phyloP scores from a whole-genome alignment of 30 jellyfish, hydroid and myxozoan species.

The Sanderia malayensis region DNA sequence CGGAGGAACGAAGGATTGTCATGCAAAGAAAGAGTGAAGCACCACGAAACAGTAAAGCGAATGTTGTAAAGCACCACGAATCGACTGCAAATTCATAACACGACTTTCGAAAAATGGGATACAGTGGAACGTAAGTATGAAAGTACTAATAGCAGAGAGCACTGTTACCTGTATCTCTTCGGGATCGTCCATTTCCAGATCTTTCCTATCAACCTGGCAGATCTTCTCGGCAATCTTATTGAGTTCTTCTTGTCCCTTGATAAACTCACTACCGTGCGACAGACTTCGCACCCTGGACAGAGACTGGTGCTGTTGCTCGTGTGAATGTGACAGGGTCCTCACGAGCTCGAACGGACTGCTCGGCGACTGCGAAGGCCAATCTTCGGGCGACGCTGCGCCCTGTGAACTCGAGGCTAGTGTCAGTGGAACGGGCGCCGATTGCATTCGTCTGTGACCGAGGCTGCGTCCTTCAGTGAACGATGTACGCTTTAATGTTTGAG shows the following conservation, averaged over 20 bases:
- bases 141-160: too few species aligned
- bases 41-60: too few species aligned
- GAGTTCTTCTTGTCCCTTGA: conserved; percentile 65
- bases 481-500: not conserved
- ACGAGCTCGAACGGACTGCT: conserved; percentile 54
- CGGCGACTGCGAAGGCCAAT: conserved; percentile 22
- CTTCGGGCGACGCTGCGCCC: not conserved
- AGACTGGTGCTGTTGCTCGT: conserved; percentile 12
- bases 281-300: conserved; percentile 50
- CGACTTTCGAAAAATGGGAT: too few species aligned
- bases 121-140: too few species aligned
- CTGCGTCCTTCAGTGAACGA: conserved; percentile 22
- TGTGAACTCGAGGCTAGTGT: not conserved
- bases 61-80: too few species aligned
- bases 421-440: conserved; percentile 66
- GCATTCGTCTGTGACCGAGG: conserved; percentile 86
- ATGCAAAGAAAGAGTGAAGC: too few species aligned
- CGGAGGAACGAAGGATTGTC: too few species aligned
- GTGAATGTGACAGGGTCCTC: too few species aligned
- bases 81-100: too few species aligned
- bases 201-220: conserved; percentile 82
- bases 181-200: conserved; percentile 94
- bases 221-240: conserved; percentile 80
- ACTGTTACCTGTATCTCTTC: conserved; percentile 93
- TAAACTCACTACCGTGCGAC: conserved; percentile 53